Percentiles rank a stretch among this genome's conserved stretches.
phyloP scores from a whole-genome alignment of 30 jellyfish, hydroid and myxozoan genomes.

The Haliclystus octoradiatus region DNA sequence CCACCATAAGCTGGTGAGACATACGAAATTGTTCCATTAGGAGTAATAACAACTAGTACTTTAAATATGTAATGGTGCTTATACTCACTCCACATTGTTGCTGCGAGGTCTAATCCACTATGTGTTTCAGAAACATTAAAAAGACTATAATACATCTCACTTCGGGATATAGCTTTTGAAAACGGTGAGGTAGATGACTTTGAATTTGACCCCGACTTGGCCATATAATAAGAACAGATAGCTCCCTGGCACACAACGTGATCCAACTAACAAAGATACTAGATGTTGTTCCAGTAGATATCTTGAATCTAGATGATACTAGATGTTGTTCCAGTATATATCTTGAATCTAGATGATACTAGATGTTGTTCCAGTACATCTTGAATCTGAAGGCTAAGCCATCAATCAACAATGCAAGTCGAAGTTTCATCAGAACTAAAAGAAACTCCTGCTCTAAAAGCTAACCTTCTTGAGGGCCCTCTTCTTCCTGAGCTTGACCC shows the following conservation, averaged over 20 bases:
- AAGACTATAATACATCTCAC: conserved; percentile 38
- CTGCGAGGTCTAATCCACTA: conserved; percentile 17
- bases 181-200: conserved; percentile 37
- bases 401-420: no score
- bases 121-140: conserved; percentile 48
- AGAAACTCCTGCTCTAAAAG: no score
- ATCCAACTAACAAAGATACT: conserved; percentile 42
- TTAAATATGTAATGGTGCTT: conserved; percentile 18
- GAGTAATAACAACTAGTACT: conserved; percentile 28
- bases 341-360: no score
- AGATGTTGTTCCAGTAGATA: conserved; percentile 27
- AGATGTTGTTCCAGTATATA: no score
- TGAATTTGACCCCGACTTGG: conserved; percentile 36
- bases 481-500: no score
- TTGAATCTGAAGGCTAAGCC: no score
- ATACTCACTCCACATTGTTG: conserved; percentile 20
- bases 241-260: conserved; percentile 19
- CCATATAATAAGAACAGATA: conserved; percentile 38
- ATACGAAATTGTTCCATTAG: conserved; percentile 28
- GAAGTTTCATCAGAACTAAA: no score
- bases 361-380: no score
- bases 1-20: conserved; percentile 37
- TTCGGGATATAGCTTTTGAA: conserved; percentile 41
- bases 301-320: conserved; percentile 27
- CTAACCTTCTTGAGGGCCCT: no score